Percentiles rank a stretch among this genome's conserved stretches.
phyloP scores from a whole-genome alignment of 2,888 invertebrate species.

The Diogma glabrata region DNA sequence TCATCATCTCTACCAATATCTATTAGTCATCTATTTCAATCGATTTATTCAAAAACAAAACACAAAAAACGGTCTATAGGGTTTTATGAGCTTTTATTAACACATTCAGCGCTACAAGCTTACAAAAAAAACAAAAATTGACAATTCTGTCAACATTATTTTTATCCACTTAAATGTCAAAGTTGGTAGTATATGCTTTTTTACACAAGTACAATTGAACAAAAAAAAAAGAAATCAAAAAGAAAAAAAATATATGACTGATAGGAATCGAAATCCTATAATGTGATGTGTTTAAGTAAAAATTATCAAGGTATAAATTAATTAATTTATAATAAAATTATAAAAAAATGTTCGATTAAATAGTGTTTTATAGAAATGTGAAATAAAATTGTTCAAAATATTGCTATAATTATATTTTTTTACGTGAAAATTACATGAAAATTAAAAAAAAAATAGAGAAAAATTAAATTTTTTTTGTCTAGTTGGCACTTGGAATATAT shows the following conservation, averaged over 20 bases:
- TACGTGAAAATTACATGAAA: no score
- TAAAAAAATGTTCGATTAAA: not conserved
- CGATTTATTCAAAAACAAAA: no score
- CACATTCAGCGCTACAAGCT: no score
- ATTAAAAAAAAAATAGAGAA: no score
- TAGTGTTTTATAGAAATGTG: not conserved
- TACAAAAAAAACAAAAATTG: no score
- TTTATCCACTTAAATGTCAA: not conserved
- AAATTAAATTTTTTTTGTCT: constrained; percentile 22
- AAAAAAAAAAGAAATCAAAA: constrained; percentile 10
- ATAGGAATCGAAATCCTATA: constrained; percentile 23
- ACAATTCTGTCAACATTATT: not conserved
- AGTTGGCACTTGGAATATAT: constrained; percentile 23
- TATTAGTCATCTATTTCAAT: no score
- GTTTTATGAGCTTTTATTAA: no score
- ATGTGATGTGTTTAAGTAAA: constrained; percentile 25
- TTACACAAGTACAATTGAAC: not conserved
- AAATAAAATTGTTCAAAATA: not conserved
- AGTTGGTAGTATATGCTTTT: constrained; percentile 1
- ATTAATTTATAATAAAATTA: not conserved
- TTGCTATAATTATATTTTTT: no score
- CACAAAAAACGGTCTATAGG: no score
- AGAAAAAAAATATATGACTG: constrained; percentile 20
- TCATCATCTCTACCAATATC: no score
- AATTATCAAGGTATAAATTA: constrained; percentile 22